Evolutionary conservation across 1,140 invertebrate genomes (phyloP).

Genomic region (Andricus grossulariae): DNA sequence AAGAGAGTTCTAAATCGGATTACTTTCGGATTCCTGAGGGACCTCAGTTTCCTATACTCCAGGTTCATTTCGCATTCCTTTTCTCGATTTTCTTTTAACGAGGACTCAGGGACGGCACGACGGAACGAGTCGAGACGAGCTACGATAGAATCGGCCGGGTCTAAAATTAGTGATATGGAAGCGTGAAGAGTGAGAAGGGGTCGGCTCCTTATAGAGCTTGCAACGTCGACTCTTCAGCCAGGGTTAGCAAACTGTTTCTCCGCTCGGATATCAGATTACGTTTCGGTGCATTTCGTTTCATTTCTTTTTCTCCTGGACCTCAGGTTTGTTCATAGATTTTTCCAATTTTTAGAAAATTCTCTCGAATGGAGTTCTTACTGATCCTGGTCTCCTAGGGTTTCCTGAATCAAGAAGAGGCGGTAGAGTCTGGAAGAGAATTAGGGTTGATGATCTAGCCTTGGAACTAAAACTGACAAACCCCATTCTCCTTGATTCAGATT

Average conservation of each 20-base stretch:
- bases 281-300: neutral
- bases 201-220: slow-evolving; percentile 75
- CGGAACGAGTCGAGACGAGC: slow-evolving; percentile 43
- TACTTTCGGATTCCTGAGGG: neutral
- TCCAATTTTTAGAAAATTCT: neutral
- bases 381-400: too few relatives aligned
- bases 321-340: neutral
- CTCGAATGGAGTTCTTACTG: too few relatives aligned
- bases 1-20: slow-evolving; percentile 15
- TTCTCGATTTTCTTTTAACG: neutral
- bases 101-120: slow-evolving; percentile 26
- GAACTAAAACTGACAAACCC: neutral
- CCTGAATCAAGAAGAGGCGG: too few relatives aligned
- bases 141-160: slow-evolving; percentile 45
- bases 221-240: slow-evolving; percentile 65
- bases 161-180: slow-evolving; percentile 72
- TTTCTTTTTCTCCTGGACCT: neutral
- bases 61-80: slow-evolving; percentile 20
- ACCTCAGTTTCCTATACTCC: neutral
- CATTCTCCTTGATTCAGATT: slow-evolving; percentile 2
- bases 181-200: slow-evolving; percentile 63
- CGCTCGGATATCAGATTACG: slow-evolving; percentile 71
- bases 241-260: slow-evolving; percentile 69
- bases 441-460: too few relatives aligned
- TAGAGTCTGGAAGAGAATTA: too few relatives aligned